Base-by-base conservation (phyloP, 2,888 invertebrate genomes). In the Diarsia dahlii region DNA sequence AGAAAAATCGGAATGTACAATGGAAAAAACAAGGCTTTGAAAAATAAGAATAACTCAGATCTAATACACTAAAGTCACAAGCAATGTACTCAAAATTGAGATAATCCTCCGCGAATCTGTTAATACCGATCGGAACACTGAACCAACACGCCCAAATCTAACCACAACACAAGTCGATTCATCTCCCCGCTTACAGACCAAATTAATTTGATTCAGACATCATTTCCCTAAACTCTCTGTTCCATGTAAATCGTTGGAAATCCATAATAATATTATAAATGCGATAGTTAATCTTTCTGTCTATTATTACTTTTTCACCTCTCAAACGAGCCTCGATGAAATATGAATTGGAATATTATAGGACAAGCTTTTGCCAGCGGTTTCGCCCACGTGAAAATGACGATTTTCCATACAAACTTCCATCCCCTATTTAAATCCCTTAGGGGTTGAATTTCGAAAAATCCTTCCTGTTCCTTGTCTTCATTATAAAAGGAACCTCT, bases 141-240 rank as follows among this genome's bases (percentile, higher is more conserved):
- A 79, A 56, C 28, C 20, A 77, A 71, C 56, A 79, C 12, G 13
- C 23, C 8, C 13, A 63, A 76, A 70, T 63, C 70, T 78, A n/a
- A 70, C 20, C 34, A 76, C 15, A 78, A 70, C 48, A 71, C 39
- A 54, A 56, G 23, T 46, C 18, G 4, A 71, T 63, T 63, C n/a
- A 50, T 50, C 45, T 28, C n/a, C 6, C n/a, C 50, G 18, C 50
- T 54, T 23, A 28, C 18, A 63, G 62, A 56, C 39, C 0, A 71
- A 79, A 71, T 79, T 71, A 76, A 76, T 76, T 79, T 54, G 28
- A 63, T 70, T 70, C 71, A 70, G 62, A 54, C 48, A 45, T 65
- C 50, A 34, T 28, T 65, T 69, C 8, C 65, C 34, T 39, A 66
- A 75, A 66, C n/a, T 72, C 73, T 73, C 63, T 6, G 63, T n/a